Evolutionary conservation across 2,888 invertebrate genomes (phyloP), one percentile per base, ranked within the genome.

Genomic region (Caenorhabditis afra): DNA sequence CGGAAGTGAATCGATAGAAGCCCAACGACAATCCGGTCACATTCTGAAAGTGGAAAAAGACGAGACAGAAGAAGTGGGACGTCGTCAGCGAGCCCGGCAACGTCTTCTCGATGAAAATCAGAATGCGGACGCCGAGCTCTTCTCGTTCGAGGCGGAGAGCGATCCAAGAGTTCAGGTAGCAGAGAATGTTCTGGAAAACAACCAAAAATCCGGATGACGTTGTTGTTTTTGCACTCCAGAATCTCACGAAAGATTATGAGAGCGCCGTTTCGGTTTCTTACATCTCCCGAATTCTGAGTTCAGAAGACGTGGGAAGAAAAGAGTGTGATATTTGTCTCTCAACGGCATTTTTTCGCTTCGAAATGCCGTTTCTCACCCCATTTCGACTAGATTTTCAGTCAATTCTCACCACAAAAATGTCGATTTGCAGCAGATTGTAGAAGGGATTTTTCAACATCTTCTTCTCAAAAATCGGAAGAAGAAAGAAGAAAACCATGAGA

Each of bases 31-130:
- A 18, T 12, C 59, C 70, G 3, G 77, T 77, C 5, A 77, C 29
- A 22, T 70, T 77, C 59, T 77, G 77, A 41, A 77, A 18, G 29
- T 77, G 77, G 23, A 77, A 77, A 45, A 44, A 77, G 23, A 66
- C 67, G 66, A 18, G 65, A 74, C 12, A 10, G 0, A 35, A 39
- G 41, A 66, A 22, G 3, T 16, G 35, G 0, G 66, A 37, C 0
- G 20, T 5, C 14, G 66, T 67, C 20, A 59, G 16, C 7, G 22
- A 14, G 4, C 61, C 61, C 7, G 75, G 66, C 4, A 53, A 0
- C 1, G 3, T 3, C 0, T 0, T 8, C 47, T 75, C 67, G 10
- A 75, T n/a, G n/a, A 1, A 37, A 53, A 39, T 5, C n/a, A 67
- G 39, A 39, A 57, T 10, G 3, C 16, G 18, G 5, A 16, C 11